Conservation (phyloP, 2,888 invertebrate genomes). For the Liodrosophila aerea region DNA sequence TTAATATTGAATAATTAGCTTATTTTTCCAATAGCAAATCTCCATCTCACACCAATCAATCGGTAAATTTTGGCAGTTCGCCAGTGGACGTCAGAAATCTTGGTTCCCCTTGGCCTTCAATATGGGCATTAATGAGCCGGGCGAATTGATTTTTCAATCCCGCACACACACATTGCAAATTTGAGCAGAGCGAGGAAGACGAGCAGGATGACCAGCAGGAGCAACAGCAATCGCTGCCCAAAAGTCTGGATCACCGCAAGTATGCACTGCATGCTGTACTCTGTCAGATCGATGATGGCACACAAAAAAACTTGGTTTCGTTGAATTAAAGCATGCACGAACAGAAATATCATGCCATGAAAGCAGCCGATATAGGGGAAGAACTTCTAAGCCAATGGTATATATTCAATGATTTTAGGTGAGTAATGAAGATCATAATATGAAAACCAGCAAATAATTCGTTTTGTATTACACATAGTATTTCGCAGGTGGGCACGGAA, state of each 20-base stretch:
- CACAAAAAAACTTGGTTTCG: conserved; percentile 91
- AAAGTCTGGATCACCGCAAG: conserved; percentile 58
- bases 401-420: conserved; percentile 95
- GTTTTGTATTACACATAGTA: too few species aligned
- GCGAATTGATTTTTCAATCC: conserved; percentile 78
- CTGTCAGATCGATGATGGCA: conserved; percentile 90
- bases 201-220: conserved; percentile 44
- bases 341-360: conserved; percentile 84
- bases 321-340: conserved; percentile 90
- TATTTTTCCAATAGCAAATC: conserved; percentile 71
- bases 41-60: conserved; percentile 67
- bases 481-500: conserved; percentile 88
- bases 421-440: background rate
- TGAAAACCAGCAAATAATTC: background rate
- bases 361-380: conserved; percentile 68
- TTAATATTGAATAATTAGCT: background rate
- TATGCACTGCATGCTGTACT: conserved; percentile 92
- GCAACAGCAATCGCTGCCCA: conserved; percentile 33
- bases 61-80: conserved; percentile 60
- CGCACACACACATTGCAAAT: conserved; percentile 65
- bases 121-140: conserved; percentile 79
- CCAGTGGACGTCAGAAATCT: conserved; percentile 80
- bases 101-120: conserved; percentile 82
- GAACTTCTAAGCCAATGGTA: conserved; percentile 88
- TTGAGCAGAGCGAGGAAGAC: conserved; percentile 66